Base-by-base conservation (phyloP, 2,888 invertebrate species). In the Baccha elongata region DNA sequence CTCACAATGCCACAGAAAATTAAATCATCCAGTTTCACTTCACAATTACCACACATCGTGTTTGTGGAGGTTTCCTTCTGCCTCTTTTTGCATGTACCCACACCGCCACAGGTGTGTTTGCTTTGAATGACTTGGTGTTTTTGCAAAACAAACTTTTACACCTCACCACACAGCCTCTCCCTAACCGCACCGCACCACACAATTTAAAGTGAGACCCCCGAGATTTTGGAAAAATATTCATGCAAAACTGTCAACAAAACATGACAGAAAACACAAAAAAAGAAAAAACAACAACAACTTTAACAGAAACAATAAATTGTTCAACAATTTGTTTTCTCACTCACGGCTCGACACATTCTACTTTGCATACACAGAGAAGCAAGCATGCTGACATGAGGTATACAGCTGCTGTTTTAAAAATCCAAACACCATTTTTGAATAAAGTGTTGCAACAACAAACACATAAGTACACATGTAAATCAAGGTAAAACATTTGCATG, bases 321-420 rank as follows among this genome's bases (percentile, higher is more conserved):
- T 81, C 37, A 81, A 81, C 75, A 81, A 81, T 75, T 81, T 76
- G 60, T 81, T 81, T 60, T 71, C 65, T 65, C 80, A 65, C 52
- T 62, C 50, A 21, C 35, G 15, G 32, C 48, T 13, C 62, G 81
- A 75, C 71, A 76, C 46, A 26, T 71, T 67, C 48, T 29, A 50
- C 44, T 40, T 55, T 37, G 19, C 13, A n/a, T n/a, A 55, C 23
- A 15, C 8, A 42, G 15, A 17, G 29, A n/a, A 7, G 3, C 2
- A 10, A 21, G 23, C 8, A 8, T 32, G 8, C 13, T 32, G n/a
- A 1, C 13, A 3, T 5, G 19, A 15, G 10, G 13, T 2, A 13
- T 17, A 52, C 52, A 52, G 32, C 52, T 60, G 60, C 60, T 60
- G 44, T 60, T 60, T 32, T 19, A 44, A 60, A 58, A 42, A 60